These are phyloP conservation scores for Discoglossus pictus DNA, from an alignment of 2,797 vertebrate species.

Conservation along the genomic window DNA sequence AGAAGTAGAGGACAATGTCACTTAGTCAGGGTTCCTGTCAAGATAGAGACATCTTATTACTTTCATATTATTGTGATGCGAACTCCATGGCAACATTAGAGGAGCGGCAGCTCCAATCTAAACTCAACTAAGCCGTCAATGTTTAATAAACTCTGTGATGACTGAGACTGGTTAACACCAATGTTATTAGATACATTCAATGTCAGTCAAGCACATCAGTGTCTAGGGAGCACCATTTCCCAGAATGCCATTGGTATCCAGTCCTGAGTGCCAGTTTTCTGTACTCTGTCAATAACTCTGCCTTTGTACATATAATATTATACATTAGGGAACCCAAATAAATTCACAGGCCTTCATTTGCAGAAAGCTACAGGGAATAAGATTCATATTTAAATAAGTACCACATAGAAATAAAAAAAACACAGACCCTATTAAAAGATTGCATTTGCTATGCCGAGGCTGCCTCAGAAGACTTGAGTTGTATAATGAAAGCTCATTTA, in stretches of 20 bases:
- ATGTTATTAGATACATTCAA: slow-evolving; percentile 8
- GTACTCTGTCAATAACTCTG: neutral
- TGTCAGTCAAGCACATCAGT: neutral
- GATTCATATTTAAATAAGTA: slow-evolving; percentile 39
- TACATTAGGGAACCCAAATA: neutral
- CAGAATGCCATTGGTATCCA: neutral
- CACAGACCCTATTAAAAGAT: slow-evolving; percentile 36
- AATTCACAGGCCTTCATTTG: slow-evolving; percentile 16
- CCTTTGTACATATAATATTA: slow-evolving; percentile 5
- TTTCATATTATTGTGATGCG: no score
- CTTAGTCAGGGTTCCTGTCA: no score
- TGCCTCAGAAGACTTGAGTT: slow-evolving; percentile 33
- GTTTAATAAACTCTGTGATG: neutral
- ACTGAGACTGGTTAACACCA: neutral
- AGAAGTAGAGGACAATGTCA: no score
- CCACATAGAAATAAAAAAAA: slow-evolving; percentile 11
- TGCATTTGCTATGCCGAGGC: slow-evolving; percentile 40
- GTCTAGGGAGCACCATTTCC: neutral
- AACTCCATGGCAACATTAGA: neutral
- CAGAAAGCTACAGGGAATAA: slow-evolving; percentile 32
- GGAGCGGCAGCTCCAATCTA: neutral
- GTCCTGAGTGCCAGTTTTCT: neutral
- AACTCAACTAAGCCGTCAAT: neutral
- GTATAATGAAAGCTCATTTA: slow-evolving; percentile 48
- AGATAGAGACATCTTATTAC: no score